phyloP scores from a whole-genome alignment of 2,797 vertebrate genomes.

The Hozukius guyotensis region DNA sequence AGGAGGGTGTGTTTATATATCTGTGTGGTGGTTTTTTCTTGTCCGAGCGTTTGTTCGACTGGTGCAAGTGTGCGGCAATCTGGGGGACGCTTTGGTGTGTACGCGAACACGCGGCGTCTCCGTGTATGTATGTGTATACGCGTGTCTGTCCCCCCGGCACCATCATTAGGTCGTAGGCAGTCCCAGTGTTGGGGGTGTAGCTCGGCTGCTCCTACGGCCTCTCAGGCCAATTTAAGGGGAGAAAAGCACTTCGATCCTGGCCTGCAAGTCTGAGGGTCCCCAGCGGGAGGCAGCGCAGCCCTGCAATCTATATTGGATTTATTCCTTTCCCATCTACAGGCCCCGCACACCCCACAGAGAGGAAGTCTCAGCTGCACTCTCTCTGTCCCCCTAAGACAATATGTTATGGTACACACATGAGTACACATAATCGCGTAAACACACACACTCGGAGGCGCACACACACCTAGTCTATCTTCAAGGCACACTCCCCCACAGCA shows the following conservation, averaged over 20 bases:
- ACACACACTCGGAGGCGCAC: conserved; percentile 59
- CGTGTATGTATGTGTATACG: conserved; percentile 28
- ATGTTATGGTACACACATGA: conserved; percentile 76
- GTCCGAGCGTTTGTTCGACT: conserved; percentile 39
- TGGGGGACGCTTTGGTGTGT: conserved; percentile 42
- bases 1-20: conserved; percentile 61
- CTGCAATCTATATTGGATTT: conserved; percentile 89
- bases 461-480: conserved; percentile 66
- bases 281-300: conserved; percentile 81
- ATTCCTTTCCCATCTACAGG: conserved; percentile 84
- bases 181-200: conserved; percentile 67
- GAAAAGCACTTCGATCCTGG: conserved; percentile 83
- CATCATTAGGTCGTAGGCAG: conserved; percentile 81
- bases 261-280: conserved; percentile 82
- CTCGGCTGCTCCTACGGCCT: conserved; percentile 64
- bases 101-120: not conserved
- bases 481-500: conserved; percentile 77
- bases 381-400: conserved; percentile 74
- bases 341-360: conserved; percentile 79
- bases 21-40: conserved; percentile 50
- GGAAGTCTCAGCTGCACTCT: conserved; percentile 79
- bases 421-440: conserved; percentile 70
- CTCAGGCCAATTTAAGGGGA: conserved; percentile 81
- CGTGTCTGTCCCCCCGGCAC: conserved; percentile 45
- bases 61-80: conserved; percentile 57